Evolutionary conservation across 2,888 invertebrate species (phyloP).

Genomic region (Anticlea derivata): DNA sequence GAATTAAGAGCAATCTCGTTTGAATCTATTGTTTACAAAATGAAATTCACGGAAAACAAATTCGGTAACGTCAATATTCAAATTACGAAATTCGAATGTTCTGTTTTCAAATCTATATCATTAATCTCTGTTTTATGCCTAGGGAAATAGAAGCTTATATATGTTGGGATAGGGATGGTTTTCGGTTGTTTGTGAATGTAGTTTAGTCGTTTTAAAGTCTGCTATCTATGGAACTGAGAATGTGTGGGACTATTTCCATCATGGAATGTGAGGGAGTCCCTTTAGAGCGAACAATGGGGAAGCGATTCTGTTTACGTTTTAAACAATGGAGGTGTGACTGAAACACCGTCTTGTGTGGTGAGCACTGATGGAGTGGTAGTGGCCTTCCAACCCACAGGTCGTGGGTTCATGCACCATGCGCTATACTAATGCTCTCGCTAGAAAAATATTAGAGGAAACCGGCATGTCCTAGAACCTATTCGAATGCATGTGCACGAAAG

Average conservation of each 20-base stretch:
- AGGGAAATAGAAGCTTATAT: slow-evolving; percentile 6
- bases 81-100: slow-evolving; percentile 34
- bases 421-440: no score
- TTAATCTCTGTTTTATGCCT: background rate
- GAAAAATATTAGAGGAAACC: no score
- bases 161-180: slow-evolving; percentile 2
- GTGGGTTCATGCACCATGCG: no score
- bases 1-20: slow-evolving; percentile 11
- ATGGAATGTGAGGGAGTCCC: slow-evolving; percentile 33
- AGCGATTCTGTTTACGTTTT: slow-evolving; percentile 21
- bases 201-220: slow-evolving; percentile 31
- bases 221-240: slow-evolving; percentile 28
- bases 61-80: slow-evolving; percentile 30
- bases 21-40: slow-evolving; percentile 14
- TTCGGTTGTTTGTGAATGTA: background rate
- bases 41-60: slow-evolving; percentile 24
- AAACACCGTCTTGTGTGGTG: background rate
- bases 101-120: slow-evolving; percentile 7
- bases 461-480: no score
- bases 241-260: slow-evolving; percentile 38
- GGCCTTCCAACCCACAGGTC: no score
- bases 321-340: slow-evolving; percentile 11
- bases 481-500: no score
- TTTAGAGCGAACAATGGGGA: slow-evolving; percentile 29
- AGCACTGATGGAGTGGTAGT: no score